Evolutionary conservation across 2,888 invertebrate species (phyloP), one percentile per base, ranked within the genome.

Genomic region (Dusona sp.): DNA sequence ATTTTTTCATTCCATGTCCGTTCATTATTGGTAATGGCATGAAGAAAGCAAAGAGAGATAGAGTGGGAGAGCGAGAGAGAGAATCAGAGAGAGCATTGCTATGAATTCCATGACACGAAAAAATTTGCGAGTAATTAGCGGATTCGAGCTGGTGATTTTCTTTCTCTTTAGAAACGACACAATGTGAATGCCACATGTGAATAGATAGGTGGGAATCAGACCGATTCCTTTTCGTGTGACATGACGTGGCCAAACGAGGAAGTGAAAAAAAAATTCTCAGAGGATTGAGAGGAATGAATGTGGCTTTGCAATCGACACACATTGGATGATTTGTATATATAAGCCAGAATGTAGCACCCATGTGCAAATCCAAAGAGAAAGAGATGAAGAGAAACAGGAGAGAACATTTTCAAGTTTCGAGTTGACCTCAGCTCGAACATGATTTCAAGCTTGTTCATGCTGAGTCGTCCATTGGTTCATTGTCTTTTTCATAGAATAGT

Each of bases 401-500:
- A 72, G 70, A 57, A 51, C n/a, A 42, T 82, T 72, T 78, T 77
- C 25, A 73, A 75, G 74, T 70, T 68, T 54, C 67, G 29, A 57
- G 36, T 38, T 61, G 67, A 38, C 73, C 42, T 38, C 45, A 67
- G 75, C 78, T 68, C 25, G 67, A 68, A 29, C 68, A 68, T 67
- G 45, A 61, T 29, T 42, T 16, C 70, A 64, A 38, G 54, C 33
- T 78, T 19, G 81, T 73, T 54, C 70, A 79, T 77, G 78, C 78
- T 74, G 67, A 72, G 61, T 85, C 79, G 83, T 87, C 83, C 85
- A 83, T 85, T 83, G 79, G 82, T 75, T 70, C 73, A 78, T 84
- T 85, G 75, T 87, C 74, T 73, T 64, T 86, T 65, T 61, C 68
- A 57, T 73, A 65, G 65, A 65, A 75, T 54, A 80, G 54, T 64